A percentile compares a stretch with the other conserved stretches of the same genome.
Evolutionary conservation across 2,888 invertebrate species (phyloP).

Genomic region (Trachelus troglodyta): DNA sequence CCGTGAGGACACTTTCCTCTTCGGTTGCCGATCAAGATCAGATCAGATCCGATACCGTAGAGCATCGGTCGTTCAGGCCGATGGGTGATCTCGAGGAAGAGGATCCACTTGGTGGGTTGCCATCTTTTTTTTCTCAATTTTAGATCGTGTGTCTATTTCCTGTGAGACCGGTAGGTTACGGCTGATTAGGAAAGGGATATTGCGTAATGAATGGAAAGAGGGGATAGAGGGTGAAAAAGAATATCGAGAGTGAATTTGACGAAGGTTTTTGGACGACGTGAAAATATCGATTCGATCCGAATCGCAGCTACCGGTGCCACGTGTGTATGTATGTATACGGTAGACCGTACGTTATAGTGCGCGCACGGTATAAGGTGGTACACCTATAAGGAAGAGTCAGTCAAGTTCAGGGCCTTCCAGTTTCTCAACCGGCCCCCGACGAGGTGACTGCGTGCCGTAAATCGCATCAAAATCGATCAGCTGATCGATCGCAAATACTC

Average conservation of each 20-base stretch:
- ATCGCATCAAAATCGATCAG: constrained; percentile 7
- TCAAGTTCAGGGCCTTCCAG: constrained; percentile 60
- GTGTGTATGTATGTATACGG: background rate
- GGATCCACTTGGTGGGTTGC: background rate
- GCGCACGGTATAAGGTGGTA: constrained; percentile 11
- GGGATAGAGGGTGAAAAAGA: background rate
- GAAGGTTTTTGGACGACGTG: background rate
- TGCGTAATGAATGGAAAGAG: background rate
- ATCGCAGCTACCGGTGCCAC: background rate
- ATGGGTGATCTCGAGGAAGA: background rate
- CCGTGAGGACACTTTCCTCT: background rate
- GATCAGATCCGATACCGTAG: too few relatives aligned
- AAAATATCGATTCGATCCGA: background rate
- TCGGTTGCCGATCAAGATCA: background rate
- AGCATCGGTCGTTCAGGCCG: background rate
- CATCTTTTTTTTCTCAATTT: too few relatives aligned
- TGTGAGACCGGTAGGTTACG: background rate
- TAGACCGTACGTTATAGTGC: background rate
- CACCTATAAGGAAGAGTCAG: constrained; percentile 56
- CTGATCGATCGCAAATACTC: constrained; percentile 9
- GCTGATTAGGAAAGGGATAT: background rate
- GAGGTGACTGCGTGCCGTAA: constrained; percentile 1
- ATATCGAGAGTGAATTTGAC: background rate
- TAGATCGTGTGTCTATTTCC: too few relatives aligned
- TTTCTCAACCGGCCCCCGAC: constrained; percentile 43